Base-by-base conservation (phyloP, 2,888 invertebrate genomes). In the Meliscaeva auricollis region DNA sequence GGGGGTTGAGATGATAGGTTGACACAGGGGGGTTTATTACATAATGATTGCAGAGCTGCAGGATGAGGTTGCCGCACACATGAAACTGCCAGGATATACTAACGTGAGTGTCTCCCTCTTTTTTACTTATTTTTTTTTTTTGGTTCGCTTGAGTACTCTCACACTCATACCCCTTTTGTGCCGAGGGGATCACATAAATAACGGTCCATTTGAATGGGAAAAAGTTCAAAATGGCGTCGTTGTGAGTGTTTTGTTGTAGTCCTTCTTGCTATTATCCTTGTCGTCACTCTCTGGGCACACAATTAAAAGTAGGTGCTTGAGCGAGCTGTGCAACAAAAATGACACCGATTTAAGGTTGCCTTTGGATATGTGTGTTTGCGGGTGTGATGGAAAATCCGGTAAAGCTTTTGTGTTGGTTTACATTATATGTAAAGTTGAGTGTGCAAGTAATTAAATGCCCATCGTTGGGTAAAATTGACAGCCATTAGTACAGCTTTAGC, bases 201-300 rank as follows among this genome's bases (percentile, higher is more conserved):
- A 84, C 75, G 75, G 84, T 80, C 79, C 84, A 80, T 80, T 80
- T 80, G 76, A 85, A 81, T 80, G 85, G 76, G 81, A 81, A 85
- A 85, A 87, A 87, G 87, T 87, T 87, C 87, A 87, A 87, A 87
- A 87, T 87, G 87, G 87, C 87, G 87, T 87, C 87, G 76, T 69
- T 76, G 85, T 81, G 62, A 22, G 15, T 54, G 68, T 38, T 35
- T 35, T 35, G 35, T 3, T 50, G 41, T 58, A 68, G 77, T 72
- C 73, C 60, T 66, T 60, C 30, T 77, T 52, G 76, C 52, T 74
- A 56, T 78, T 79, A 74, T 83, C 70, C 52, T 73, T 54, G 35
- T 46, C 50, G 20, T 56, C 56, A 62, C 68, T 68, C 44, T 44
- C 38, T 38, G 70, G 52, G 60, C 52, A 73, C 64, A 85, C 64